A percentile compares a stretch with the other conserved stretches of the same genome.
phyloP scores from a whole-genome alignment of 2,113 vertebrate species.

The Acrocephalus arundinaceus region DNA sequence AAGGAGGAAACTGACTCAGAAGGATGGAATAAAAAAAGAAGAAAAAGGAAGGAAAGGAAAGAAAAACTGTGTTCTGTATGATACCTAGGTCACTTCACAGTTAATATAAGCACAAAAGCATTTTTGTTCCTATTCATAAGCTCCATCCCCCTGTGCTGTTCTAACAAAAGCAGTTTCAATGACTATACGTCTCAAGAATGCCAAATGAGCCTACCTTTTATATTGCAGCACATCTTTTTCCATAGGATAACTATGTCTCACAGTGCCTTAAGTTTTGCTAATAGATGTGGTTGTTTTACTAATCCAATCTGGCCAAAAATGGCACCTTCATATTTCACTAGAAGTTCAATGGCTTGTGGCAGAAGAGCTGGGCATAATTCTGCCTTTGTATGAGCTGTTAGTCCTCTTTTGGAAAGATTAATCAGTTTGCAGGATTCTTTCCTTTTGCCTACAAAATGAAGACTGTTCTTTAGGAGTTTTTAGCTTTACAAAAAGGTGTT shows the following conservation, averaged over 20 bases:
- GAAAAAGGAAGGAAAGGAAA: not conserved
- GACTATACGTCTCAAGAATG: not conserved
- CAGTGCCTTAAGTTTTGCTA: not conserved
- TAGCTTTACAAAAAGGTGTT: not conserved
- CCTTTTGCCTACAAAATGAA: not conserved
- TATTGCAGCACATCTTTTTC: not conserved
- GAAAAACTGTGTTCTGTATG: not conserved
- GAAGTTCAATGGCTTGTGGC: not conserved
- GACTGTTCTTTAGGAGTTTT: not conserved
- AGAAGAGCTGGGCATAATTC: not conserved
- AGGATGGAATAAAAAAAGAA: not conserved
- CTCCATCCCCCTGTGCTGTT: not conserved
- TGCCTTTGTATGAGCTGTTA: not conserved
- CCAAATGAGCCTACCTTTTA: not conserved
- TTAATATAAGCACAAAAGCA: not conserved
- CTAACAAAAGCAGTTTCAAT: constrained; percentile 1
- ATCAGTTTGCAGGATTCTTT: not conserved
- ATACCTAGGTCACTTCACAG: not conserved
- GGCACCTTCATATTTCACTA: constrained; percentile 24
- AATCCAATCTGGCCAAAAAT: constrained; percentile 18
- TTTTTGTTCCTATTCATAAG: not conserved
- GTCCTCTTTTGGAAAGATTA: not conserved
- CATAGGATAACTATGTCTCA: not conserved
- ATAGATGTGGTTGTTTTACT: constrained; percentile 2
- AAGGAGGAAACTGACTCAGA: not conserved